These are phyloP conservation scores for Meloe dianella DNA, from an alignment of 2,888 invertebrate species.

Conservation along the genomic window DNA sequence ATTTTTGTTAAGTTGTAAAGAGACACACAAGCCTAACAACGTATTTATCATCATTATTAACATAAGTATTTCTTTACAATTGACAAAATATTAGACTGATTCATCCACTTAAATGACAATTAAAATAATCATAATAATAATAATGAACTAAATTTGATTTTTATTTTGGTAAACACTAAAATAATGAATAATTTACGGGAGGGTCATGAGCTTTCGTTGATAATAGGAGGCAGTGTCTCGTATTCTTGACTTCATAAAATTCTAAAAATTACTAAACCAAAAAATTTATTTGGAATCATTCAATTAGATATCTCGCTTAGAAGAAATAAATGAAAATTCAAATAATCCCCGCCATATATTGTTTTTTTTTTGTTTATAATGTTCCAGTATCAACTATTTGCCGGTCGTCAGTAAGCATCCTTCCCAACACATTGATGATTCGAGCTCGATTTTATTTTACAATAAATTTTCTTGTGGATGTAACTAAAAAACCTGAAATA, in stretches of 20 bases:
- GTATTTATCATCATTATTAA: no score
- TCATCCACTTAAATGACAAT: background rate
- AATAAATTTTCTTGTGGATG: slow-evolving; percentile 39
- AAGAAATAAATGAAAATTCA: slow-evolving; percentile 19
- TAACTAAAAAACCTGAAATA: slow-evolving; percentile 29
- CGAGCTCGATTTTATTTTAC: slow-evolving; percentile 45
- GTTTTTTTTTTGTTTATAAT: slow-evolving; percentile 56
- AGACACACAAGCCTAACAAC: no score
- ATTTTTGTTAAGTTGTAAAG: no score
- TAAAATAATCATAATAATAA: background rate
- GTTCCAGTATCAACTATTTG: slow-evolving; percentile 61
- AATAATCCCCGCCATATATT: slow-evolving; percentile 52
- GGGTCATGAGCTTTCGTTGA: slow-evolving; percentile 5
- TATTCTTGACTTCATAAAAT: slow-evolving; percentile 24
- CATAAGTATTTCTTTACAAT: background rate
- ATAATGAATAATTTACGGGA: background rate
- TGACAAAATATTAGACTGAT: background rate
- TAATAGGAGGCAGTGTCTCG: slow-evolving; percentile 32
- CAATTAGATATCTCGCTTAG: slow-evolving; percentile 12
- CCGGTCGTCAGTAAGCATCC: slow-evolving; percentile 59
- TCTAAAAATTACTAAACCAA: slow-evolving; percentile 7
- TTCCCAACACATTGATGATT: slow-evolving; percentile 45
- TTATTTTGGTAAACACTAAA: background rate
- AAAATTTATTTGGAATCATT: slow-evolving; percentile 25
- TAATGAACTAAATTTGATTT: background rate